Base-by-base conservation (phyloP, 92 coral and sea anemone genomes). In the Actinernus sp. region DNA sequence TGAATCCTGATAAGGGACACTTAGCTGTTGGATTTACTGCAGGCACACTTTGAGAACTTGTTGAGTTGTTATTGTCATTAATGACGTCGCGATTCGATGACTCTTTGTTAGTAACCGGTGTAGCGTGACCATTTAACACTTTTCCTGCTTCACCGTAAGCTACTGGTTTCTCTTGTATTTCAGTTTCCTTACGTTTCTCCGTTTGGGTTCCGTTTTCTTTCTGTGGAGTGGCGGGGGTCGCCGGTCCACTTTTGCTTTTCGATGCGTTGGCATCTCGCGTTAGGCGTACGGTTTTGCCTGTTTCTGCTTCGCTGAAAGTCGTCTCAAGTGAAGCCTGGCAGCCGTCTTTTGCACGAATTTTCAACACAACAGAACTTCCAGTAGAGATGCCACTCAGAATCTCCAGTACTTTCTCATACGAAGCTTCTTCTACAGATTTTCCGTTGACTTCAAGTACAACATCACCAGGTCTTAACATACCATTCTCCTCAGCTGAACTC, bases 381-480 rank as follows among this genome's bases (percentile, higher is more conserved):
- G 51, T 48, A 11, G 92, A 55, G 6, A 76, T 38, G 32, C 74
- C 82, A 71, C 78, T 74, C 23, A 90, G 58, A 39, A 76, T 71
- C 18, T 90, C 82, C 65, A 90, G 38, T 12, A 78, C 86, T 52
- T 65, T 67, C 3, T 54, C 70, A 46, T 73, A 86, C 7, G 81
- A 49, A 31, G 76, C 37, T 17, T 82, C 82, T 25, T 79, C 79
- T 10, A 86, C 26, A 3, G 69, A 74, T n/a, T 73, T 48, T 13
- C 97, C 97, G 39, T 86, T 86, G 19, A 90, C 80, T 55, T 86
- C 97, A 1, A 90, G 71, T 26, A 90, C 64, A 7, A 78, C 75
- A 40, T 90, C 97, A 1, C 97, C 97, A 41, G 49, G 58, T 26
- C 65, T 53, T 17, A 90, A 83, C 67, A 81, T 58, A 10, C 89